Percentiles rank a stretch among this genome's conserved stretches.
phyloP scores from a whole-genome alignment of 2,797 vertebrate species.

The Monodelphis domestica region DNA sequence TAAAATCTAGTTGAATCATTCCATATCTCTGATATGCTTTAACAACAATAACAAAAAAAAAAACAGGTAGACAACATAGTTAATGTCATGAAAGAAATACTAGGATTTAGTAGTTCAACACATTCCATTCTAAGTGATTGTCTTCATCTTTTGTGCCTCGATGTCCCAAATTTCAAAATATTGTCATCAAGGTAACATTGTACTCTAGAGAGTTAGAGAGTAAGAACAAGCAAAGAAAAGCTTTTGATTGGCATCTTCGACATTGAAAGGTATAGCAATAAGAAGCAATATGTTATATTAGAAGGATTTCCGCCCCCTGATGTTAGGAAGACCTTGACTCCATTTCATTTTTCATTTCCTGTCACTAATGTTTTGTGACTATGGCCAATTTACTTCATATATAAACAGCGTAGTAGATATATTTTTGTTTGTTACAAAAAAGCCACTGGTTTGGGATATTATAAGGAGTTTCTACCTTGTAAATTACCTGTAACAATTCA shows the following conservation, averaged over 20 bases:
- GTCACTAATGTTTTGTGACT: too few species aligned
- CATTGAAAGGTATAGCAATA: neutral
- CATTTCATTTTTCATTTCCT: neutral
- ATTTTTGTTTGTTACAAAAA: too few species aligned
- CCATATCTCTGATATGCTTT: neutral
- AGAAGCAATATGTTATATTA: neutral
- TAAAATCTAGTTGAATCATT: neutral
- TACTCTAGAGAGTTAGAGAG: neutral
- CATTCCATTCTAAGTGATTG: neutral
- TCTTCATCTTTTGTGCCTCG: neutral
- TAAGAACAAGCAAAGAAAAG: neutral
- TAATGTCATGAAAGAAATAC: neutral
- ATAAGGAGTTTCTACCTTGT: too few species aligned
- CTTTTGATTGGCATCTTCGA: neutral
- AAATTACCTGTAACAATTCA: too few species aligned
- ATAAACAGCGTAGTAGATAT: too few species aligned
- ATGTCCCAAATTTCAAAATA: neutral
- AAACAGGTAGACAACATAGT: neutral
- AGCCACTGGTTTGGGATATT: too few species aligned
- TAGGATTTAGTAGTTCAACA: neutral
- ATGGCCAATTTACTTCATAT: too few species aligned
- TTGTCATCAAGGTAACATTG: neutral
- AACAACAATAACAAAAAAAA: neutral
- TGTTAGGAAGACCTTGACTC: neutral
- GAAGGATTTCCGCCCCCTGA: neutral